phyloP scores from a whole-genome alignment of 2,797 vertebrate species.

The Danio kyathit region DNA sequence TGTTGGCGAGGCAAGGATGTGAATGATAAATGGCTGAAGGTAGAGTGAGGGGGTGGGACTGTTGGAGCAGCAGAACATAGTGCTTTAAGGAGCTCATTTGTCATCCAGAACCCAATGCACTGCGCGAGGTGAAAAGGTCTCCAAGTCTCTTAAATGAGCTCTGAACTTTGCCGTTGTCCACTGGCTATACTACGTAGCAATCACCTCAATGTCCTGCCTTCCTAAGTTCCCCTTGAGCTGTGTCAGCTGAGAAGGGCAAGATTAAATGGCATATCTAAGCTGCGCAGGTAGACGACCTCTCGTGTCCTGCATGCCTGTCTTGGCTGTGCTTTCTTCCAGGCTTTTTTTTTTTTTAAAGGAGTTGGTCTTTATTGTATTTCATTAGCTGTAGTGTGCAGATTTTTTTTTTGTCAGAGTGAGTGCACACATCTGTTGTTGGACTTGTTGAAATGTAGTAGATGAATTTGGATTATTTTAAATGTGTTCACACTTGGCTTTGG shows the following conservation, averaged over 20 bases:
- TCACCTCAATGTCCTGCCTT: slow-evolving; percentile 52
- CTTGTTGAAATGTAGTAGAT: no score
- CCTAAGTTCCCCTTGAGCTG: slow-evolving; percentile 58
- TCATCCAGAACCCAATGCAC: slow-evolving; percentile 51
- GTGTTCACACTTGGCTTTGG: no score
- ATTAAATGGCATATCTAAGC: slow-evolving; percentile 62
- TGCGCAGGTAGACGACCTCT: slow-evolving; percentile 51
- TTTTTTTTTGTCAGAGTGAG: neutral
- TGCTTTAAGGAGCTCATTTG: slow-evolving; percentile 60
- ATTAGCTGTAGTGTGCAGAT: neutral
- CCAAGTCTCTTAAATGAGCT: slow-evolving; percentile 61
- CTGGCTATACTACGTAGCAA: slow-evolving; percentile 49
- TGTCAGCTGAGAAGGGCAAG: slow-evolving; percentile 57
- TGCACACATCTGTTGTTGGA: no score
- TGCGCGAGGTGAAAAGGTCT: slow-evolving; percentile 60
- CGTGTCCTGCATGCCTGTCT: slow-evolving; percentile 47
- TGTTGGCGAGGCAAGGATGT: slow-evolving; percentile 39
- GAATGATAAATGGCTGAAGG: slow-evolving; percentile 57
- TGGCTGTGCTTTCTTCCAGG: slow-evolving; percentile 41
- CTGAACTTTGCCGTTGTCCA: slow-evolving; percentile 57
- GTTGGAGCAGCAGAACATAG: slow-evolving; percentile 45
- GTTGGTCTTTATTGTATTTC: neutral
- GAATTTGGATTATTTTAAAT: no score
- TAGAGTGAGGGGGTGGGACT: slow-evolving; percentile 41
- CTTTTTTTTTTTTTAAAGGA: slow-evolving; percentile 2